Evolutionary conservation across 2,113 vertebrate species (phyloP).

Genomic region (Leucopsar rothschildi): DNA sequence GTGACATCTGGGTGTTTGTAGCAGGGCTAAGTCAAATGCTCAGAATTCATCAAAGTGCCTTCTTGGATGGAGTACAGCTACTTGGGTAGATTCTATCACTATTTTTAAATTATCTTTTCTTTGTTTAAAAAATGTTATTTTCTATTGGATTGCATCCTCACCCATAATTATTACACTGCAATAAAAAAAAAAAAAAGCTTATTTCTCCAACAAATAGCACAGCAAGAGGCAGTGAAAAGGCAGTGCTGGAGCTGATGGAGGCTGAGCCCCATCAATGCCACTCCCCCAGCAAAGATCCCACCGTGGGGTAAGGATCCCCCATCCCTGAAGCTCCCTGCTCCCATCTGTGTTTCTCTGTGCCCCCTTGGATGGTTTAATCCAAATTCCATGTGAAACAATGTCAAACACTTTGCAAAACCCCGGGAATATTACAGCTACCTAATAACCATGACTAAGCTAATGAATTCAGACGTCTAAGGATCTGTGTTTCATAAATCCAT

Average conservation of each 20-base stretch:
- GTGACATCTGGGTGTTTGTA: not conserved
- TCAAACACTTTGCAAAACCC: not conserved
- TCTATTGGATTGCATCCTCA: not conserved
- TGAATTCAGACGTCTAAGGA: not conserved
- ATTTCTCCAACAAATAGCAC: not conserved
- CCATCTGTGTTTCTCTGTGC: not conserved
- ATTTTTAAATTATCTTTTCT: accelerated
- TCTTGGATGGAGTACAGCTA: not conserved
- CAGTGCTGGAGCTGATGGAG: not conserved
- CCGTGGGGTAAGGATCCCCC: accelerated
- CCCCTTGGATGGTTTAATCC: not conserved
- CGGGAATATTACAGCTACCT: not conserved
- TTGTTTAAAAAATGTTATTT: not conserved
- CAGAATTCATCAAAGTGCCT: not conserved
- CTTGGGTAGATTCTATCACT: not conserved
- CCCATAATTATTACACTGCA: not conserved
- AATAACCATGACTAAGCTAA: slow-evolving; percentile 26
- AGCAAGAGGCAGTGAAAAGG: not conserved
- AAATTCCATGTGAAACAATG: not conserved
- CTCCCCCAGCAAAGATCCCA: not conserved
- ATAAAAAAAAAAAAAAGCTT: no score
- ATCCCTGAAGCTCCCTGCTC: not conserved
- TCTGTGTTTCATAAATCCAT: not conserved
- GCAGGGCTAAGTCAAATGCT: not conserved
- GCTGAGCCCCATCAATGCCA: not conserved